These are phyloP conservation scores for Protomyctophum bolini DNA, from an alignment of 2,113 vertebrate species.

Conservation along the genomic window DNA sequence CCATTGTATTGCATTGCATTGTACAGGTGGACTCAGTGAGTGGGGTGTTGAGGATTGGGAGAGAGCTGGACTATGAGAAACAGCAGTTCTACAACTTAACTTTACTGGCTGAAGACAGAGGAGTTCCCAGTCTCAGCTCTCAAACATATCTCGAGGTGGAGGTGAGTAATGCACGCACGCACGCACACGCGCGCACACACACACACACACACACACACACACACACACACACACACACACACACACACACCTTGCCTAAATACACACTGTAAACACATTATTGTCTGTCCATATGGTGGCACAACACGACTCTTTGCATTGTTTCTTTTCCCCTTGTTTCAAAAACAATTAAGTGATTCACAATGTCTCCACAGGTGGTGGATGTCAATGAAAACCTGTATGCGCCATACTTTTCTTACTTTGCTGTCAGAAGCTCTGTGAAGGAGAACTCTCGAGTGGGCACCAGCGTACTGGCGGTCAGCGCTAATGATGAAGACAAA, in stretches of 20 bases:
- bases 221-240: background rate
- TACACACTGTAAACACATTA: no score
- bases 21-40: slow-evolving; percentile 83
- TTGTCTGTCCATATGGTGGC: no score
- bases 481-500: slow-evolving; percentile 87
- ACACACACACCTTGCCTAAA: background rate
- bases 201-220: slow-evolving; percentile 6
- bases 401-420: slow-evolving; percentile 91
- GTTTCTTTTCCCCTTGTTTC: background rate
- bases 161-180: slow-evolving; percentile 48
- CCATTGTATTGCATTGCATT: slow-evolving; percentile 24
- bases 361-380: slow-evolving; percentile 77
- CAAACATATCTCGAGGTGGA: slow-evolving; percentile 93
- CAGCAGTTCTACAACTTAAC: slow-evolving; percentile 95
- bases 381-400: slow-evolving; percentile 97
- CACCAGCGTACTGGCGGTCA: slow-evolving; percentile 89
- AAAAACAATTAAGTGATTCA: slow-evolving; percentile 3
- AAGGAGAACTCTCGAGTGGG: slow-evolving; percentile 93
- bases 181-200: background rate
- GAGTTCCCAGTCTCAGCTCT: slow-evolving; percentile 84
- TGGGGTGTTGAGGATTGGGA: slow-evolving; percentile 86
- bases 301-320: background rate
- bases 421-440: slow-evolving; percentile 87
- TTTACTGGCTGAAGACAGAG: slow-evolving; percentile 89
- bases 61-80: slow-evolving; percentile 92